Conservation (phyloP, 2,888 invertebrate genomes). For the Aricia artaxerxes region DNA sequence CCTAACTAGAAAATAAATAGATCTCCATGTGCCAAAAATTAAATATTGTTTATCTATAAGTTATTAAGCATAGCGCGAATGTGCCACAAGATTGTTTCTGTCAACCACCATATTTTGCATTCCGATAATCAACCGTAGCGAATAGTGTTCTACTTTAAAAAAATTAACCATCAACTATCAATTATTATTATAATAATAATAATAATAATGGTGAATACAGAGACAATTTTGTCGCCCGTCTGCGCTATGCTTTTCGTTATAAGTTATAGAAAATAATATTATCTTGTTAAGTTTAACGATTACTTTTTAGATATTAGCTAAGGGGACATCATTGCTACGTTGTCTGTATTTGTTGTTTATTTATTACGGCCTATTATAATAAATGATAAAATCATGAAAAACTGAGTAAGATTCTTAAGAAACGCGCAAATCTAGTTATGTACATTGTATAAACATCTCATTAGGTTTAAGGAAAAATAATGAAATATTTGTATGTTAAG, state of each 20-base stretch:
- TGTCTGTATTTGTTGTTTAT: neutral
- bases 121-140: too few species aligned
- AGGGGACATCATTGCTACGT: neutral
- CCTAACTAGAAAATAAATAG: neutral
- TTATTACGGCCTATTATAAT: neutral
- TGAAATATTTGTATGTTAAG: slow-evolving; percentile 6
- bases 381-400: slow-evolving; percentile 9
- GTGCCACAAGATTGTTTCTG: too few species aligned
- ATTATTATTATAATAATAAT: too few species aligned
- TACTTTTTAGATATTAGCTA: neutral
- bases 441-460: slow-evolving; percentile 18
- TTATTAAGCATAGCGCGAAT: neutral
- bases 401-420: neutral
- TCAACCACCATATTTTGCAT: too few species aligned
- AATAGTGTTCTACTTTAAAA: too few species aligned
- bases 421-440: neutral
- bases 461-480: neutral
- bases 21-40: neutral
- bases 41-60: neutral
- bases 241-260: neutral
- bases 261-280: neutral
- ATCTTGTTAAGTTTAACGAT: neutral
- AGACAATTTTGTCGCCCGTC: neutral
- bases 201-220: too few species aligned
- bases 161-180: too few species aligned